A percentile compares a stretch with the other conserved stretches of the same genome.
Evolutionary conservation across 2,113 vertebrate species (phyloP).

Genomic region (Eublepharis macularius): DNA sequence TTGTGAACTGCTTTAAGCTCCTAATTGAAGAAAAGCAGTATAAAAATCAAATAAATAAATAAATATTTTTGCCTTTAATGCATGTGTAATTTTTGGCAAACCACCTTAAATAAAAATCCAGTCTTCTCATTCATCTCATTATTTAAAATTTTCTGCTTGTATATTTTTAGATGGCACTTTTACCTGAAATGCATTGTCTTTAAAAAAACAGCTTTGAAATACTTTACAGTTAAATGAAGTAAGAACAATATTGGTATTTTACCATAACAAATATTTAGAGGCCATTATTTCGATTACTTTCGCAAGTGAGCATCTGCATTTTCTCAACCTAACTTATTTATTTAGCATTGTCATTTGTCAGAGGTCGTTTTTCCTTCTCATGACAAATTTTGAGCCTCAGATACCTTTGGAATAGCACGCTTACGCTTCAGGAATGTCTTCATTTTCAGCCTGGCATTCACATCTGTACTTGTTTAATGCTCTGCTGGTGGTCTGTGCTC

Average conservation of each 20-base stretch:
- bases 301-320: background rate
- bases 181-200: background rate
- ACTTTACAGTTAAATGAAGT: background rate
- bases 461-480: constrained; percentile 84
- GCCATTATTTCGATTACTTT: constrained; percentile 6
- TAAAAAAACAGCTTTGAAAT: background rate
- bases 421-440: constrained; percentile 68
- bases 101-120: background rate
- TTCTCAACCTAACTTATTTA: constrained; percentile 32
- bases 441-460: constrained; percentile 71
- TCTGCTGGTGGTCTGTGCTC: constrained; percentile 79
- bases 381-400: constrained; percentile 58
- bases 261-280: background rate
- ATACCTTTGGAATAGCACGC: constrained; percentile 63
- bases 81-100: too few species aligned
- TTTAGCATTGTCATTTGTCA: constrained; percentile 49
- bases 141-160: background rate
- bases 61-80: too few species aligned
- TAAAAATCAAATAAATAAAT: too few species aligned
- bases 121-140: background rate
- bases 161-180: background rate
- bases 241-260: background rate
- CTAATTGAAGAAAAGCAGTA: too few species aligned
- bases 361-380: background rate
- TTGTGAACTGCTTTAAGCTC: too few species aligned